Base-by-base conservation (phyloP, 2,888 invertebrate species). In the Elmis aenea region DNA sequence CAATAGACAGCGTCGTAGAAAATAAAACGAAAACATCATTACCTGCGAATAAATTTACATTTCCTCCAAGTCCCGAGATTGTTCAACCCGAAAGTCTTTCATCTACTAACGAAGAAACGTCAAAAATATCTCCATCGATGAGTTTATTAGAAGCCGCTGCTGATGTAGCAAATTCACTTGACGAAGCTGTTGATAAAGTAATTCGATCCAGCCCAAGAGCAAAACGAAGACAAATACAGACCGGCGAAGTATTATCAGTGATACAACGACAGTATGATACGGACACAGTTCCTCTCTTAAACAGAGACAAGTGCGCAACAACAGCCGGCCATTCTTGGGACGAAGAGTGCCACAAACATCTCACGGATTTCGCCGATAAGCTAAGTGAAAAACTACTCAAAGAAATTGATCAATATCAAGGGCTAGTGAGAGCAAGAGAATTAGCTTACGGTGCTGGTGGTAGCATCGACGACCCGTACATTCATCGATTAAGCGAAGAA, bases 291-390 rank as follows among this genome's bases (percentile, higher is more conserved):
- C 62, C 63, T n/a, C 42, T 63, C 10, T 42, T 64, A 15, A 50
- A 48, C 20, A 52, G 52, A 16, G 43, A 39, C 14, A 28, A 14
- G 11, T 5, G 8, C 11, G 44, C 26, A 13, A 36, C 31, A 24
- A 48, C 42, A 20, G 38, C 30, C 10, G 52, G 51, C 5, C 12
- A 49, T 5, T 57, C 52, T 8, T 81, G 81, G 81, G 74, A 74
- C 33, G 77, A 80, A 50, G 79, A 81, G 45, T 78, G 79, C 46
- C 73, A 76, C 44, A 78, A 78, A 52, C 83, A 86, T 58, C 70
- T 87, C 42, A 81, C 81, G 2, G 85, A 86, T 54, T 86, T 87
- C 54, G 86, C 87, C 1, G 87, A 88, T 57, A 81, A 83, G 58
- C 68, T 88, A n/a, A 85, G 85, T 57, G 85, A 85, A 57, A 86